Conservation (phyloP, 2,797 vertebrate species). For the Coregonus sp. region DNA sequence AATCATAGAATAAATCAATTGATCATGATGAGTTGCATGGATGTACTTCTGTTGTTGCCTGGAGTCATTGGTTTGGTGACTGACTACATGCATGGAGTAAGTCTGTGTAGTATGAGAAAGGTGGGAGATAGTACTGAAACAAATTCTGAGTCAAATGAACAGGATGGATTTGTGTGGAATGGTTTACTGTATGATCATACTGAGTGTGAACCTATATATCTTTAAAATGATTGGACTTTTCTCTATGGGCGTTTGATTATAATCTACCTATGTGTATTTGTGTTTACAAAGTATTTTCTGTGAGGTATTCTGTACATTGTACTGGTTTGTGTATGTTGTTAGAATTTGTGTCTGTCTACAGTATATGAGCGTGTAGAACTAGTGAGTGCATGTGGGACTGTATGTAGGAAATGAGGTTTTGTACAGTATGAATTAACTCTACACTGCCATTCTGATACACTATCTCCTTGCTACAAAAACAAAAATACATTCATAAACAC, state of each 20-base stretch:
- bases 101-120: not conserved
- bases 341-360: not conserved
- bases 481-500: not conserved
- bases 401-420: conserved; percentile 1
- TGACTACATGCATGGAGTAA: conserved; percentile 17
- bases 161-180: not conserved
- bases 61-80: conserved; percentile 17
- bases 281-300: conserved; percentile 12
- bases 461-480: conserved; percentile 1
- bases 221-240: not conserved
- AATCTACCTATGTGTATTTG: not conserved
- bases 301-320: conserved; percentile 1
- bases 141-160: not conserved
- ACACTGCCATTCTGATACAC: not conserved
- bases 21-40: conserved; percentile 61
- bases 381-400: not conserved
- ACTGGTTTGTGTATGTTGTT: conserved; percentile 6
- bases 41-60: conserved; percentile 58
- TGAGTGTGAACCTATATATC: conserved; percentile 19
- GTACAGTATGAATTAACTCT: not conserved
- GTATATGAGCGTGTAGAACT: not conserved
- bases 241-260: not conserved
- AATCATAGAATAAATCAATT: conserved; percentile 81
- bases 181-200: conserved; percentile 21
- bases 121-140: not conserved